phyloP scores from a whole-genome alignment of 2,113 vertebrate genomes.

The Muntiacus muntjak region DNA sequence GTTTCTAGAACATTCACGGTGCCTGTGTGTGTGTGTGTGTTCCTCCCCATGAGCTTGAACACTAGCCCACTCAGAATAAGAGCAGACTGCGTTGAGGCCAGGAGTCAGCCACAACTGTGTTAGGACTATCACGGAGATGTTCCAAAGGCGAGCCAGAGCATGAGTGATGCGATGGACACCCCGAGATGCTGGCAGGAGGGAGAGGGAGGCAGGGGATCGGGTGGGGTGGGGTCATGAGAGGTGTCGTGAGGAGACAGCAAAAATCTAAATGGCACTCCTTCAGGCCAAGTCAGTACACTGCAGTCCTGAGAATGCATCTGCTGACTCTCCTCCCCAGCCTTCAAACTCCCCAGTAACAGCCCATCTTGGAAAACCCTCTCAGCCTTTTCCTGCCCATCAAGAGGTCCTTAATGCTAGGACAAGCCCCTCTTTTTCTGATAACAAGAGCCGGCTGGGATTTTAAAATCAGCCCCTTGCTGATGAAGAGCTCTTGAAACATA shows the following conservation, averaged over 20 bases:
- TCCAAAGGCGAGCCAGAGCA: neutral
- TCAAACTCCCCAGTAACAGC: neutral
- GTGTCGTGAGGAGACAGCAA: rapidly evolving
- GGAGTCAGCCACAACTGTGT: neutral
- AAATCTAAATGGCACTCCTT: neutral
- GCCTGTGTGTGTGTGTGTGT: neutral
- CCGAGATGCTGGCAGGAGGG: neutral
- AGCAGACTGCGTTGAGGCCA: neutral
- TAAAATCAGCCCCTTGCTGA: neutral
- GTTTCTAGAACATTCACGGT: neutral
- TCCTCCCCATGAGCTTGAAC: neutral
- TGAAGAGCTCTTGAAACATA: neutral
- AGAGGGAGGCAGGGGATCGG: neutral
- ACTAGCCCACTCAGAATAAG: neutral
- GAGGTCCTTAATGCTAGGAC: neutral
- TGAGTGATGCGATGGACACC: neutral
- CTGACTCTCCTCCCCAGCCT: neutral
- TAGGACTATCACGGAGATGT: neutral
- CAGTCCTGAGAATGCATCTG: neutral
- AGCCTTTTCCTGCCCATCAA: neutral
- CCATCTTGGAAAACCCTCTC: neutral
- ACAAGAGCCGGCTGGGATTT: neutral
- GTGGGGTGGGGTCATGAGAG: neutral
- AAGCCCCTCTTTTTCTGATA: neutral
- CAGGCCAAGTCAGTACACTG: no score